A percentile compares a stretch with the other conserved stretches of the same genome.
Evolutionary conservation across 2,113 vertebrate species (phyloP).

Genomic region (Dipodomys spectabilis): DNA sequence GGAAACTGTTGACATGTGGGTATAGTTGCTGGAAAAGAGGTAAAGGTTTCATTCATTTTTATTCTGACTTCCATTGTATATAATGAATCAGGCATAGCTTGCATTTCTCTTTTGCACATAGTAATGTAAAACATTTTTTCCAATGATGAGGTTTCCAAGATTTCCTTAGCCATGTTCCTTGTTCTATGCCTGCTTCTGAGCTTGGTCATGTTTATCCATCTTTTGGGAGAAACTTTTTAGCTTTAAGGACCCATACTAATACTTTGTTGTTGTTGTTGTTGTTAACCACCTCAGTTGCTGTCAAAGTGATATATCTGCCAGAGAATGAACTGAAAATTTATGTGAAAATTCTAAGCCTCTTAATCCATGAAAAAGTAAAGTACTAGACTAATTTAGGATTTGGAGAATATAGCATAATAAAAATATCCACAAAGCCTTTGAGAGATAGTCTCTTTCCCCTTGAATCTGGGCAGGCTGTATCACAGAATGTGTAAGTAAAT

Average conservation of each 20-base stretch:
- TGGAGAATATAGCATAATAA: neutral
- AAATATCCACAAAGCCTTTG: neutral
- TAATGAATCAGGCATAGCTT: conserved; percentile 5
- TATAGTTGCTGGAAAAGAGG: neutral
- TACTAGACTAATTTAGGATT: neutral
- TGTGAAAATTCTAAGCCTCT: too few species aligned
- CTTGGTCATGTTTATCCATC: neutral
- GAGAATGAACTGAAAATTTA: neutral
- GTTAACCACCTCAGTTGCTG: neutral
- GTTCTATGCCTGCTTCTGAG: neutral
- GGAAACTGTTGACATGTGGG: neutral
- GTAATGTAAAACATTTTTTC: conserved; percentile 6
- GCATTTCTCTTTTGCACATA: neutral
- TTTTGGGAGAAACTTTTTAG: neutral
- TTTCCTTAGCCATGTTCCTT: neutral
- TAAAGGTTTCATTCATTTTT: conserved; percentile 44
- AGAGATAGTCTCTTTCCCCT: neutral
- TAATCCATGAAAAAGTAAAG: neutral
- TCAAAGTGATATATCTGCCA: neutral
- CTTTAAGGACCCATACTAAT: neutral
- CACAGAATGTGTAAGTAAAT: neutral
- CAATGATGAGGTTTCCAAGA: neutral
- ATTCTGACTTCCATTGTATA: neutral
- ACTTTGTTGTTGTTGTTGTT: neutral
- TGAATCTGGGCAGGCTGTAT: neutral